Percentiles rank a stretch among this genome's conserved stretches.
These are phyloP conservation scores for Chromis chromis DNA, from an alignment of 2,797 vertebrate genomes.

Conservation along the genomic window DNA sequence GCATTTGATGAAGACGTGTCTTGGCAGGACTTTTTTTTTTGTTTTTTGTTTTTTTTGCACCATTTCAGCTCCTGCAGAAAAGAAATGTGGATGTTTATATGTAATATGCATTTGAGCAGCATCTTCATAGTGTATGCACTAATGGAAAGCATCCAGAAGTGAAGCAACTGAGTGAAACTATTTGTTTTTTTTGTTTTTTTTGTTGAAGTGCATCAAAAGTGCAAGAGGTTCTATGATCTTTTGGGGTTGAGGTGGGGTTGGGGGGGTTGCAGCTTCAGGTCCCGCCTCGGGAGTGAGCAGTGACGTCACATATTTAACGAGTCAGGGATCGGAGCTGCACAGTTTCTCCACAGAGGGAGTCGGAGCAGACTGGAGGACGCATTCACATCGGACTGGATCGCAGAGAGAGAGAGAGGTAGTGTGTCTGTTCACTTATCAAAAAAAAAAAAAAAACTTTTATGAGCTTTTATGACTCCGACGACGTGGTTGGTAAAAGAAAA, in stretches of 20 bases:
- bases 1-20: conserved; percentile 19
- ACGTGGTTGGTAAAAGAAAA: neutral
- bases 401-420: conserved; percentile 38
- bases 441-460: neutral
- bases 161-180: neutral
- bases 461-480: neutral
- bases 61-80: no score
- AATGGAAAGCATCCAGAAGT: neutral
- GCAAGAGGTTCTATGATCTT: no score
- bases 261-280: neutral
- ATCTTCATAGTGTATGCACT: neutral
- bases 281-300: conserved; percentile 41
- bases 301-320: conserved; percentile 68
- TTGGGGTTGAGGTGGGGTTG: neutral
- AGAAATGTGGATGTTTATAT: neutral
- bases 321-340: conserved; percentile 11
- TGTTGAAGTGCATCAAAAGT: neutral
- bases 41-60: neutral
- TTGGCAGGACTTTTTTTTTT: conserved; percentile 7
- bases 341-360: conserved; percentile 9
- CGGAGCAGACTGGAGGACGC: neutral
- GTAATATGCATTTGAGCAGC: neutral
- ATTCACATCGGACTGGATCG: conserved; percentile 14
- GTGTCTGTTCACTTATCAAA: neutral
- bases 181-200: neutral